A percentile compares a stretch with the other conserved stretches of the same genome.
Conservation (phyloP, 2,113 vertebrate species). For the Charina bottae region DNA sequence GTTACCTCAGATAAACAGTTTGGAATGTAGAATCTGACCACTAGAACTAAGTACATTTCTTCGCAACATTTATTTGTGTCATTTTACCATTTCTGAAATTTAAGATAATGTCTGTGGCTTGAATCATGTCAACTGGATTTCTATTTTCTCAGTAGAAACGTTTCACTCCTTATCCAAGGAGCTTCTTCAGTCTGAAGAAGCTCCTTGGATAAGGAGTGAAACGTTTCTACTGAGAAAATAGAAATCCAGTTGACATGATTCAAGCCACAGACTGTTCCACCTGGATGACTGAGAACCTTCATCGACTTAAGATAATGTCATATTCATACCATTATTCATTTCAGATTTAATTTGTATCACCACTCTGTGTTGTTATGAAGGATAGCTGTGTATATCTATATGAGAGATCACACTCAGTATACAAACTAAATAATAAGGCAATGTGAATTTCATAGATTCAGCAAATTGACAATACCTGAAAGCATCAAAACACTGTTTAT, state of each 20-base stretch:
- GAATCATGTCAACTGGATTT: too few relatives aligned
- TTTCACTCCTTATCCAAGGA: too few relatives aligned
- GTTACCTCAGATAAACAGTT: neutral
- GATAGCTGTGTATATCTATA: too few relatives aligned
- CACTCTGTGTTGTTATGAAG: neutral
- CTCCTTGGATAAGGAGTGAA: too few relatives aligned
- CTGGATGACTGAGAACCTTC: too few relatives aligned
- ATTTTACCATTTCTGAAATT: neutral
- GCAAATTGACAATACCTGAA: slow-evolving; percentile 53
- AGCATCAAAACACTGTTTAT: slow-evolving; percentile 60
- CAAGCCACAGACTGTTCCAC: too few relatives aligned
- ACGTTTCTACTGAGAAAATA: too few relatives aligned
- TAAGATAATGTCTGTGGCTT: neutral
- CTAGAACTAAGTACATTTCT: neutral
- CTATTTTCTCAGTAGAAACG: too few relatives aligned
- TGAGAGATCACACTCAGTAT: neutral
- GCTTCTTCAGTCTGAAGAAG: too few relatives aligned
- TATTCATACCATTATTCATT: neutral
- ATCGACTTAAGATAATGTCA: neutral
- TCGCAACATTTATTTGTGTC: neutral
- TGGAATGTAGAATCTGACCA: neutral
- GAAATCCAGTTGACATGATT: too few relatives aligned
- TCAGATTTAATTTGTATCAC: neutral
- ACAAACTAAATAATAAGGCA: neutral
- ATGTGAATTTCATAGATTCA: neutral